Percentiles rank a stretch among this genome's conserved stretches.
Conservation (phyloP, 1,140 invertebrate genomes). For the Neotoxoptera formosana region DNA sequence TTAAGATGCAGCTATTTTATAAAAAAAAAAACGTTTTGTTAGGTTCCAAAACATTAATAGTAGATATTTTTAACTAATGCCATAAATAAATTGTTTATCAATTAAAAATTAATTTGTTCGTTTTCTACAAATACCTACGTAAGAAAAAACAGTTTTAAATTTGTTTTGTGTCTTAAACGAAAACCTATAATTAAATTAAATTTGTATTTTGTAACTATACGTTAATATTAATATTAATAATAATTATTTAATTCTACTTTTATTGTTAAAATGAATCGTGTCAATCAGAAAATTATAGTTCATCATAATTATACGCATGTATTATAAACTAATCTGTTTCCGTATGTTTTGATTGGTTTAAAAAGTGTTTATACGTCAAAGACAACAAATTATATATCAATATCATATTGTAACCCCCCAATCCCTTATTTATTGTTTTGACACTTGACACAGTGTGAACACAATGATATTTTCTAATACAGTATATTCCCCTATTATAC, state of each 20-base stretch:
- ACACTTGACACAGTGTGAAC: slow-evolving; percentile 47
- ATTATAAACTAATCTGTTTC: not conserved
- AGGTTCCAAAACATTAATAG: not conserved
- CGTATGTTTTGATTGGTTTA: not conserved
- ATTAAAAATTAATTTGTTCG: not conserved
- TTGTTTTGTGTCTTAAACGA: not conserved
- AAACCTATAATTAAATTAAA: not conserved
- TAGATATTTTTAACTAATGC: not conserved
- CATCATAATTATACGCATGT: not conserved
- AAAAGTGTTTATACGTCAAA: not conserved
- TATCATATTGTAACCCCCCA: not conserved
- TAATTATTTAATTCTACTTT: not conserved
- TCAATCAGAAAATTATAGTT: not conserved
- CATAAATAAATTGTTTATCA: no score
- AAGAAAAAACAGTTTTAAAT: not conserved
- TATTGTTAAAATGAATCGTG: not conserved
- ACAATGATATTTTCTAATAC: not conserved
- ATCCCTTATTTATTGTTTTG: slow-evolving; percentile 40
- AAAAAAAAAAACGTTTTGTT: not conserved
- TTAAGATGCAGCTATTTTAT: not conserved
- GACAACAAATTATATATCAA: slow-evolving; percentile 31
- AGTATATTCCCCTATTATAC: slow-evolving; percentile 28
- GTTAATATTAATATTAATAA: no score
- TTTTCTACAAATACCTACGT: not conserved
- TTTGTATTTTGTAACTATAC: not conserved